Conservation (phyloP, 1,140 invertebrate species). For the Ceratina japonica region DNA sequence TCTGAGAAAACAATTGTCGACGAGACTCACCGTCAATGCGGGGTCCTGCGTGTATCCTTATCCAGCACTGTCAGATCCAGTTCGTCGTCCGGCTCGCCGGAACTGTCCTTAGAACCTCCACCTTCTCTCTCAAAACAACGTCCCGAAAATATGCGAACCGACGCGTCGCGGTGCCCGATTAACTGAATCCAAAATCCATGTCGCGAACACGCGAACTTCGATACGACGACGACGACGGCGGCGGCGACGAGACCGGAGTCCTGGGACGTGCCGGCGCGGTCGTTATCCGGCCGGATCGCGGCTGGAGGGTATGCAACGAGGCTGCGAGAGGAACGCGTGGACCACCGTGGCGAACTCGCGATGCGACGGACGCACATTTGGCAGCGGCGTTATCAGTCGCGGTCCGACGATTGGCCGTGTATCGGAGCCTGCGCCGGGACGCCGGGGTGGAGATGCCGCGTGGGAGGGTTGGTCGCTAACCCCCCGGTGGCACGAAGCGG, state of each 20-base stretch:
- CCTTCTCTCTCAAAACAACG: constrained; percentile 1
- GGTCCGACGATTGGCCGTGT: constrained; percentile 79
- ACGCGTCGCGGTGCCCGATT: background rate
- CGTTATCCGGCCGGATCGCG: constrained; percentile 30
- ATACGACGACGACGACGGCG: background rate
- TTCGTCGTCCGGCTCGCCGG: constrained; percentile 12
- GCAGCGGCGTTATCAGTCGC: constrained; percentile 77
- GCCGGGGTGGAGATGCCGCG: constrained; percentile 59
- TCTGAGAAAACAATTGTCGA: background rate
- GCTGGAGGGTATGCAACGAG: constrained; percentile 52
- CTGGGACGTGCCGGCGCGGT: too few relatives aligned
- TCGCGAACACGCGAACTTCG: background rate
- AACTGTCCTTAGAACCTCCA: constrained; percentile 3
- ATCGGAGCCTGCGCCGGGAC: constrained; percentile 78
- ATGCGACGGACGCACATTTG: constrained; percentile 75
- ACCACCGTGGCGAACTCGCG: constrained; percentile 69
- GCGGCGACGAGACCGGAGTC: background rate
- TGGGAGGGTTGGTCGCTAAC: constrained; percentile 45
- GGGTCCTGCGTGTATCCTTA: constrained; percentile 59
- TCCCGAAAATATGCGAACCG: background rate
- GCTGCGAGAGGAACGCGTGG: constrained; percentile 65
- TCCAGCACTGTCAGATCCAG: constrained; percentile 65
- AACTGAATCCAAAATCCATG: background rate
- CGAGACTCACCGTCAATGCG: constrained; percentile 66
- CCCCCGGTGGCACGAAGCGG: constrained; percentile 49